Evolutionary conservation across 2,888 invertebrate species (phyloP), one percentile per base, ranked within the genome.

Genomic region (Cinara cedri): DNA sequence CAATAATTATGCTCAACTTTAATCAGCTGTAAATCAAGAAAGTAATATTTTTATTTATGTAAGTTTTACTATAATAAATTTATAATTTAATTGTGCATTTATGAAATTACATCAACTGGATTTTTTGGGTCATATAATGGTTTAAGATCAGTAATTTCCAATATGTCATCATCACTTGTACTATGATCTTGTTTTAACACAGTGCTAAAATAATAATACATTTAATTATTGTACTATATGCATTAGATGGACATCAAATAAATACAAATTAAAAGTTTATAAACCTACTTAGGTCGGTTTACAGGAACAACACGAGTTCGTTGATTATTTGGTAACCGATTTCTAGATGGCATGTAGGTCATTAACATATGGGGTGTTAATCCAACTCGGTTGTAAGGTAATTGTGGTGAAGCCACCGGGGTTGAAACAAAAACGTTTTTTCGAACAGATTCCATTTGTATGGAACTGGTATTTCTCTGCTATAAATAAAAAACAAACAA

Each of bases 401-500:
- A 21, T 49, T 78, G 78, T 0, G 78, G 57, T 70, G 66, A 57
- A 13, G 68, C 57, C 49, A 70, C 78, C 49, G 60, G 78, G 9
- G 49, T 78, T 70, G 78, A 78, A 68, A 78, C 78, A 70, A 70
- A 78, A 60, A 78, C 78, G 8, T 78, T 78, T 68, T 78, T 78
- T 70, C 78, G 78, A 60, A 70, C 68, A 1, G 78, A 68, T 51
- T 78, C 78, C 78, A 78, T 78, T 60, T 78, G 78, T 26, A 78
- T 78, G 11, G 78, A 78, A 60, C 34, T 78, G 68, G 68, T n/a
- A 44, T 78, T 78, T 70, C 78, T 60, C 68, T 78, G 4, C 19
- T 34, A 62, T 63, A 63, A 9, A 62, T 54, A 21, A 62, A 46
- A 46, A 51, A 42, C 42, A 70, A 54, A 13, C n/a, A 55, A 55